These are phyloP conservation scores for Phalacrocorax aristotelis DNA, from an alignment of 2,113 vertebrate species.

Conservation along the genomic window DNA sequence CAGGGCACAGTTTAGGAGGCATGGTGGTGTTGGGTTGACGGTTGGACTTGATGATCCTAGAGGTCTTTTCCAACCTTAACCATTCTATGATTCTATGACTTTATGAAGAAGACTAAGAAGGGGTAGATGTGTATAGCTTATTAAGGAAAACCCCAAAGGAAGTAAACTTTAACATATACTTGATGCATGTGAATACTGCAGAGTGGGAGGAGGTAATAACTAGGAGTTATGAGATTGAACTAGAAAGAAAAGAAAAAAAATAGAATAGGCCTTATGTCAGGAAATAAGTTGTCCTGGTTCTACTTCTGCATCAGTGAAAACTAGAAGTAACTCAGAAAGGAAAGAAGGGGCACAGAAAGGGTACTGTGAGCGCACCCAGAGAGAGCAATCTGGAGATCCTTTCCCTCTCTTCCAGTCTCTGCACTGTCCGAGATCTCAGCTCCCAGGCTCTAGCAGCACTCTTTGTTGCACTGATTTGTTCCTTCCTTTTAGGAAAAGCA, in stretches of 20 bases:
- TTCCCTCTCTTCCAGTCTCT: background rate
- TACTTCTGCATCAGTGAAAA: background rate
- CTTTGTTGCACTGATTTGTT: background rate
- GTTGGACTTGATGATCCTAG: no score
- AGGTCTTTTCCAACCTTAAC: no score
- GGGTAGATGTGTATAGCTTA: background rate
- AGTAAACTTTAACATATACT: background rate
- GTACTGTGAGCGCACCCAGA: fast-evolving
- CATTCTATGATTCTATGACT: background rate
- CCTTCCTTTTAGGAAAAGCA: background rate
- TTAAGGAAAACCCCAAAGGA: background rate
- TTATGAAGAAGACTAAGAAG: background rate
- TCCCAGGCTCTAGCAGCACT: background rate
- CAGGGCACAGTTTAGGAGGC: no score
- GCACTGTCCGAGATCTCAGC: background rate
- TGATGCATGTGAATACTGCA: background rate
- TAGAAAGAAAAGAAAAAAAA: background rate
- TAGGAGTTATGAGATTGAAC: background rate
- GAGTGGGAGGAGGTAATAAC: background rate
- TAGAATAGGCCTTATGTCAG: background rate
- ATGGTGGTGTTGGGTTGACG: no score
- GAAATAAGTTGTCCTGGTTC: background rate
- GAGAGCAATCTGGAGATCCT: background rate
- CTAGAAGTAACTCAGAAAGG: background rate
- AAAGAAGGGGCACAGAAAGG: background rate